A percentile compares a stretch with the other conserved stretches of the same genome.
phyloP scores from a whole-genome alignment of 2,113 vertebrate species.

The Cyanoderma ruficeps region DNA sequence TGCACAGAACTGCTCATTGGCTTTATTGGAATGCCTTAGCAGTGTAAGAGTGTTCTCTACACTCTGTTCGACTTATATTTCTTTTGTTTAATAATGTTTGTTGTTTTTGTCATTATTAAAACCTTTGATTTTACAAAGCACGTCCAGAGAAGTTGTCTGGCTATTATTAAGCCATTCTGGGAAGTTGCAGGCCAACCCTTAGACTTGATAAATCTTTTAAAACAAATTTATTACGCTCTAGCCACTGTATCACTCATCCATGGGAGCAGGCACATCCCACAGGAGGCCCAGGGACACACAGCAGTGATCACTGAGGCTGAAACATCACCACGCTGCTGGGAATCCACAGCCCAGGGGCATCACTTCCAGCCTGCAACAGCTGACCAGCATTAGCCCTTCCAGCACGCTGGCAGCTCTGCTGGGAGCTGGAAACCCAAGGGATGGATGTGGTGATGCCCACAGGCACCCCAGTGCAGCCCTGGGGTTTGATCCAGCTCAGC shows the following conservation, averaged over 20 bases:
- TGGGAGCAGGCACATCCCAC: neutral
- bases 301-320: rapidly evolving
- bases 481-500: neutral
- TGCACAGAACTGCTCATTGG: too few relatives aligned
- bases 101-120: too few relatives aligned
- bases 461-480: neutral
- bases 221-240: too few relatives aligned
- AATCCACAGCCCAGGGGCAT: neutral
- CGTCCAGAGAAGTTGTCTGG: too few relatives aligned
- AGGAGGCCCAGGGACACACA: neutral
- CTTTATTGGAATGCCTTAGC: too few relatives aligned
- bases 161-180: too few relatives aligned
- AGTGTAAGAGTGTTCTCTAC: too few relatives aligned
- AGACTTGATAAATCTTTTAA: too few relatives aligned
- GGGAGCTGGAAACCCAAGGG: neutral
- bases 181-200: too few relatives aligned
- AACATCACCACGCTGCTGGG: neutral
- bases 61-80: too few relatives aligned
- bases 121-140: too few relatives aligned
- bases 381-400: neutral
- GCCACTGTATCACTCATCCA: neutral
- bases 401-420: neutral
- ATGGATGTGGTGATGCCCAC: neutral
- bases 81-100: too few relatives aligned
- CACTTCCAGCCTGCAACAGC: neutral